Base-by-base conservation (phyloP, 1,140 invertebrate genomes). In the Macrocentrus cingulum region DNA sequence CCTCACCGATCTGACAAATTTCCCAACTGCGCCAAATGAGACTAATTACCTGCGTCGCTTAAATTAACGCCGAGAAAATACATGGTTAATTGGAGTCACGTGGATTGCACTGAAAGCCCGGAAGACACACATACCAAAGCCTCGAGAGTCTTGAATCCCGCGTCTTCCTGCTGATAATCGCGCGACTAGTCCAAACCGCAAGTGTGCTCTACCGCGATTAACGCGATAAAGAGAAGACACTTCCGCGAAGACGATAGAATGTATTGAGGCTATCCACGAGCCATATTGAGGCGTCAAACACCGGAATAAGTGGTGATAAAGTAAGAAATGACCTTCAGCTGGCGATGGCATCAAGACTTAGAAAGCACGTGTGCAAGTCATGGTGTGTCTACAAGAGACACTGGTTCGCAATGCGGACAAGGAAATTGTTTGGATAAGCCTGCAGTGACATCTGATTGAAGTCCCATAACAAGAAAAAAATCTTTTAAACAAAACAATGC, bases 131-230 rank as follows among this genome's bases (percentile, higher is more conserved):
- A 44, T 29, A 16, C 18, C 7, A 29, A 13, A 20, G 4, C 4
- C 36, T 34, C 32, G 11, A 29, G 19, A 20, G 19, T 44, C 7
- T 23, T 46, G 48, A 22, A 56, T 56, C 32, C 9, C n/a, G n/a
- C 13, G 11, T 19, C 34, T 56, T 57, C 55, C 55, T 16, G 46
- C 37, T 57, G 55, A 49, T 49, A 57, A 57, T 57, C 45, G 41
- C 20, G 19, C 22, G 42, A 46, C 15, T 46, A 22, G 18, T 37
- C 25, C 22, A 11, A 2, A 11, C 18, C 3, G 36, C 25, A 29
- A 29, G 25, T 29, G 25, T 29, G 25, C 25, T 29, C n/a, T n/a
- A n/a, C 25, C 4, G 4, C 25, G 25, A 29, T 29, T 29, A 29
- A 29, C 25, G 9, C 25, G 25, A 29, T 29, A 29, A 29, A 9